Evolutionary conservation across 2,797 vertebrate genomes (phyloP).

Genomic region (Sylvia borin): DNA sequence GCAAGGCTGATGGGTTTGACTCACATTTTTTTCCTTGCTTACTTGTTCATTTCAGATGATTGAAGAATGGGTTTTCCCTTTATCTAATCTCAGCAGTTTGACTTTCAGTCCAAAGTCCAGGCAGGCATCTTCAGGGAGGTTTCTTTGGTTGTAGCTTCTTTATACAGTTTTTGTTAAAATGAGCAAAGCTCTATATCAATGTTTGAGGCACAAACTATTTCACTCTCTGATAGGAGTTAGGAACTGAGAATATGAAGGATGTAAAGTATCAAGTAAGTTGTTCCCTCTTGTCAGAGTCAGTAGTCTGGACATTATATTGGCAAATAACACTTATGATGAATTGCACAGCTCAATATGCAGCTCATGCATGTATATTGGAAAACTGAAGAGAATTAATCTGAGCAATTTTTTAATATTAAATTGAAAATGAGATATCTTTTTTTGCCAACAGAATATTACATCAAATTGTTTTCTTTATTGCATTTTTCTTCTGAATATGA

Average conservation of each 20-base stretch:
- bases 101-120: background rate
- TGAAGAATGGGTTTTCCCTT: background rate
- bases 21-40: background rate
- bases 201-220: background rate
- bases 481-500: constrained; percentile 64
- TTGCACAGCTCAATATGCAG: constrained; percentile 63
- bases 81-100: background rate
- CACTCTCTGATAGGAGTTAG: background rate
- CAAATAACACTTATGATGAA: constrained; percentile 68
- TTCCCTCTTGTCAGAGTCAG: constrained; percentile 56
- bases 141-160: background rate
- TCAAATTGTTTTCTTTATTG: constrained; percentile 65
- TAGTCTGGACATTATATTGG: constrained; percentile 57
- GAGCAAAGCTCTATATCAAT: background rate
- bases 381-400: constrained; percentile 66
- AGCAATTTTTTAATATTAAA: constrained; percentile 72
- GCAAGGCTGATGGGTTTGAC: background rate
- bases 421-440: constrained; percentile 70
- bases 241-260: constrained; percentile 12
- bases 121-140: background rate
- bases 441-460: constrained; percentile 66
- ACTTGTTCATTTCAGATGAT: background rate
- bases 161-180: background rate
- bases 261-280: constrained; percentile 53
- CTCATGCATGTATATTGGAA: constrained; percentile 73